Base-by-base conservation (phyloP, 2,888 invertebrate genomes). In the Dicycla oo region DNA sequence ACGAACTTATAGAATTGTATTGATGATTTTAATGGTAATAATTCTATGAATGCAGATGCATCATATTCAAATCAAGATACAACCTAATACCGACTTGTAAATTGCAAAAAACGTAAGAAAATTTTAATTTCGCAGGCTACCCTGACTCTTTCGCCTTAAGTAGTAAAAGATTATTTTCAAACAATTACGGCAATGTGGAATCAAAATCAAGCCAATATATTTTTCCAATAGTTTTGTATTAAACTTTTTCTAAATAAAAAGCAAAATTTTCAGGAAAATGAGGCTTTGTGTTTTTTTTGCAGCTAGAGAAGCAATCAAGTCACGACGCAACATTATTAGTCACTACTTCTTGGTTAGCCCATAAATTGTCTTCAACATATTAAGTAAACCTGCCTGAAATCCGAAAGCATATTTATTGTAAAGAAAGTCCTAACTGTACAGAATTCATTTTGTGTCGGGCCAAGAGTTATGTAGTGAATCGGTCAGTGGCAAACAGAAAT, bases 401-500 rank as follows among this genome's bases (percentile, higher is more conserved):
- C 34, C 56, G 20, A 78, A 38, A 78, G 51, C 23, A 68, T 65
- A 61, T 54, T 57, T 65, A 61, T 54, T 57, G 51, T 51, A 51
- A 69, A 75, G 74, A 73, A 77, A 66, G 56, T 67, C 51, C 38
- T 56, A 69, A 73, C 68, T 51, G 49, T 66, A 60, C 67, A 70
- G 70, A 82, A 78, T 80, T 81, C 78, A 82, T 75, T 77, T 76
- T 60, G 63, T 75, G 58, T 64, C 76, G 45, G 34, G 62, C 69
- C 60, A 75, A 85, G 72, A 78, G 73, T 81, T 76, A 79, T 77
- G 65, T 75, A 73, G 57, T 78, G 73, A 78, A 82, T 77, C 82
- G 86, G 87, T 83, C 84, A 87, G 76, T 71, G 66, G 81, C 78
- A 84, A 80, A 86, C 82, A 82, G 77, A 78, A 85, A 87, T 88